phyloP scores from a whole-genome alignment of 1,140 invertebrate species.

The Hyphantria cunea region DNA sequence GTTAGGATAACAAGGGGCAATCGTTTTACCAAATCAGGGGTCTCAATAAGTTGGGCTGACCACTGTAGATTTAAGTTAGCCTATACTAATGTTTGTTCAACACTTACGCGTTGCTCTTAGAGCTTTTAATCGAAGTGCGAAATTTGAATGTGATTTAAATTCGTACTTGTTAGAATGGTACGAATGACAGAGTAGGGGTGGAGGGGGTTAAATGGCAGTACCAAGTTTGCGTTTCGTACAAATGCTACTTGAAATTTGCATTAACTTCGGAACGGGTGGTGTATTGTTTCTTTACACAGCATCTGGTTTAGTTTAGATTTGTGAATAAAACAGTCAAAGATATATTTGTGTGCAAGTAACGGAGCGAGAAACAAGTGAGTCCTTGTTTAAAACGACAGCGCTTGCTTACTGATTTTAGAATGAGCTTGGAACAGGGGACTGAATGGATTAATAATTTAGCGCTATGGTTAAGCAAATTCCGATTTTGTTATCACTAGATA shows the following conservation, averaged over 20 bases:
- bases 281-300: conserved; percentile 28
- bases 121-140: conserved; percentile 77
- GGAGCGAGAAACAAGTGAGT: conserved; percentile 3
- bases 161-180: conserved; percentile 60
- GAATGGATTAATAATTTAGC: background rate
- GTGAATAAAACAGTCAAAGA: conserved; percentile 14
- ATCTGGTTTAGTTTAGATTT: conserved; percentile 20
- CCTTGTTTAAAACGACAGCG: background rate
- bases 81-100: conserved; percentile 66
- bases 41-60: conserved; percentile 50
- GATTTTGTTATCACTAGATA: background rate
- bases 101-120: conserved; percentile 71
- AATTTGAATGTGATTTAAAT: conserved; percentile 79
- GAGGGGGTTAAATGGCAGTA: conserved; percentile 57
- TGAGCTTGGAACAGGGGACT: background rate
- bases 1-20: conserved; percentile 32
- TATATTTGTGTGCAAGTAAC: conserved; percentile 8
- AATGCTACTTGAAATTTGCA: conserved; percentile 61
- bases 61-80: conserved; percentile 63
- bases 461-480: background rate
- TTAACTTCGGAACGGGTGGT: conserved; percentile 45
- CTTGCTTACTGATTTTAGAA: conserved; percentile 1
- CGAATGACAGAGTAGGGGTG: conserved; percentile 52
- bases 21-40: conserved; percentile 29
- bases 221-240: conserved; percentile 43